Evolutionary conservation across 2,797 vertebrate species (phyloP), one percentile per base, ranked within the genome.

Genomic region (Tenualosa ilisha): DNA sequence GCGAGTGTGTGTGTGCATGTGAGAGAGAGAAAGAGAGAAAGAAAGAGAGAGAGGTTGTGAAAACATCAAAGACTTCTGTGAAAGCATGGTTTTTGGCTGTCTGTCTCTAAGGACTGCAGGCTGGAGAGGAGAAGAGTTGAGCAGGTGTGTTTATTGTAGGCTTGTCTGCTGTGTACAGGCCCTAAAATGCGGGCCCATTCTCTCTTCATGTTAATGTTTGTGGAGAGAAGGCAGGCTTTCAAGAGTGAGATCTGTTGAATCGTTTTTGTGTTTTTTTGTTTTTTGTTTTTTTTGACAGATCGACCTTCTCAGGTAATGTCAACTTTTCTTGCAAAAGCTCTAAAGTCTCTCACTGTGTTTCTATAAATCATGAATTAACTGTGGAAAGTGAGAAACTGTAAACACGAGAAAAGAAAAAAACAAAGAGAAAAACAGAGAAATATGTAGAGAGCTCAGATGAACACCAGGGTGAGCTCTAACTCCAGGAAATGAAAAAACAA

Each of bases 401-500:
- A 8, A n/a, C 0, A n/a, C 1, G 61, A 65, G 61, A 13, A 54
- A 6, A 65, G 20, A n/a, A 8, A 2, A 7, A 65, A 8, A 65
- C 3, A 65, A 5, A 24, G n/a, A 65, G 24, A 24, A 5, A 26
- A 2, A 65, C n/a, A 65, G 63, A 26, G 26, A 65, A 2, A 31
- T 24, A 65, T 11, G 26, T 24, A 65, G n/a, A 65, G 24, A 13
- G 59, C 56, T 22, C 17, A 17, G 4, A 22, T 65, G 61, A 31
- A 75, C 68, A 75, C 68, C 68, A 75, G 68, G 68, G 68, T 15
- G 68, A 75, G 68, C 68, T 75, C 68, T 75, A 75, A 75, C 68
- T 75, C 68, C 15, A 72, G 65, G 31, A 72, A 72, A 72, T 2
- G 24, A 72, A 17, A 68, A 31, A 40, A 31, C 15, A 11, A 40